phyloP scores from a whole-genome alignment of 2,888 invertebrate genomes.

The Anoplius nigerrimus region DNA sequence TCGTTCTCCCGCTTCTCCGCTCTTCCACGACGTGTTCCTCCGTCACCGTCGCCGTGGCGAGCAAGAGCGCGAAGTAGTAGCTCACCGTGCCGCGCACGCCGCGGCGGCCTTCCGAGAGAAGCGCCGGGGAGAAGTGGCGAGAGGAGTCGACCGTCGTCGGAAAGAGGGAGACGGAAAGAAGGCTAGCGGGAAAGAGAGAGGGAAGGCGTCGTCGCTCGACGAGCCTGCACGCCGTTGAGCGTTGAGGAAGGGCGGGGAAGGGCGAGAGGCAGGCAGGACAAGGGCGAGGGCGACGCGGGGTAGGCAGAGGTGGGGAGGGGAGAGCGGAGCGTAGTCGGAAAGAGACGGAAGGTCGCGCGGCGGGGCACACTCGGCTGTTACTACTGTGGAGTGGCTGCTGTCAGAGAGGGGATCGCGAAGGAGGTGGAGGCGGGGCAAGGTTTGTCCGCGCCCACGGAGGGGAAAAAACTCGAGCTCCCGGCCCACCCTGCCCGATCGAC shows the following conservation, averaged over 20 bases:
- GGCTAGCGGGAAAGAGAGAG: no score
- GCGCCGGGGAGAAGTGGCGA: no score
- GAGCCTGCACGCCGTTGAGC: no score
- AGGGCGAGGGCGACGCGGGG: constrained; percentile 53
- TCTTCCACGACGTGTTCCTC: constrained; percentile 49
- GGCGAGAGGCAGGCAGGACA: no score
- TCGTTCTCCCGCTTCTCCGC: constrained; percentile 45
- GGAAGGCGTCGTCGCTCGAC: constrained; percentile 39
- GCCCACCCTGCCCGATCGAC: constrained; percentile 49
- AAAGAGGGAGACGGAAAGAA: constrained; percentile 59
- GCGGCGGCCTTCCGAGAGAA: no score
- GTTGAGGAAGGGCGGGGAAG: constrained; percentile 35
- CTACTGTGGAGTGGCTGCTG: constrained; percentile 52
- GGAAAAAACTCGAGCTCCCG: constrained; percentile 75
- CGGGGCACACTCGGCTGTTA: constrained; percentile 56
- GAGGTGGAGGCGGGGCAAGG: constrained; percentile 74
- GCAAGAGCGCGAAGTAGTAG: constrained; percentile 68
- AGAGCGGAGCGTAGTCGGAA: constrained; percentile 15
- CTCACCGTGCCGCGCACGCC: constrained; percentile 53
- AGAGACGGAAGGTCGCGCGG: constrained; percentile 39
- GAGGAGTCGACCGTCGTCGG: constrained; percentile 42
- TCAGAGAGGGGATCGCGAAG: constrained; percentile 44
- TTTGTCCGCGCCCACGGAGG: constrained; percentile 76
- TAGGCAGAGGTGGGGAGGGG: constrained; percentile 17
- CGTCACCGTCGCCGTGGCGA: constrained; percentile 57